Base-by-base conservation (phyloP, 2,113 vertebrate species). In the Pseudorasbora parva region DNA sequence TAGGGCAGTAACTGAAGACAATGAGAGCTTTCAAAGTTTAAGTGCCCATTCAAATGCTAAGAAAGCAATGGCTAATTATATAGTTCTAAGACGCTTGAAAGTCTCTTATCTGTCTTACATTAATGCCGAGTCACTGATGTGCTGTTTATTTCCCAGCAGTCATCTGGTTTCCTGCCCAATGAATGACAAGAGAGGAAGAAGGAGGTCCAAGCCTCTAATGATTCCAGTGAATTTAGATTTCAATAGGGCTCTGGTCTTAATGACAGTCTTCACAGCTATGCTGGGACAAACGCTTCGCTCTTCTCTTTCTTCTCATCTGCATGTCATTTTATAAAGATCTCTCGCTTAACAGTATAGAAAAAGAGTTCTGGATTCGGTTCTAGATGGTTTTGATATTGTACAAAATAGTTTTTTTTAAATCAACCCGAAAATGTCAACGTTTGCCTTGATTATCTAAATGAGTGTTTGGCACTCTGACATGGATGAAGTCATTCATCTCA, bases 11-110 rank as follows among this genome's bases (percentile, higher is more conserved):
- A 89, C 91, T 89, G 90, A 93, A 95, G 94, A 95, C 94, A 95
- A 95, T 93, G 89, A 92, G 90, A 93, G 91, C 93, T 94, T 93
- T 92, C 90, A 95, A 90, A 93, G 91, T 93, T 94, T 92, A 93
- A 93, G 91, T 87, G 81, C 51, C 93, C 88, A 94, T 94, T 95
- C 91, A 94, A 87, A 94, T 96, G 94, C 93, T 92, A 95, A 95
- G 91, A 90, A 87, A 91, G 89, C 91, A 90, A 89, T 88, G 88
- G 92, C 92, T 93, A 92, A 91, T 95, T 93, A 94, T 94, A 94
- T 93, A 93, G 92, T 91, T 93, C 91, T 90, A 78, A 91, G 93
- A 93, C 88, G 91, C 93, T 95, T 93, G 91, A 93, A 94, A 94
- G 93, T 93, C 88, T 94, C 92, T 94, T 92, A 93, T 94, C 92